These are phyloP conservation scores for Pteromalus puparum DNA, from an alignment of 1,140 invertebrate genomes.

Conservation along the genomic window DNA sequence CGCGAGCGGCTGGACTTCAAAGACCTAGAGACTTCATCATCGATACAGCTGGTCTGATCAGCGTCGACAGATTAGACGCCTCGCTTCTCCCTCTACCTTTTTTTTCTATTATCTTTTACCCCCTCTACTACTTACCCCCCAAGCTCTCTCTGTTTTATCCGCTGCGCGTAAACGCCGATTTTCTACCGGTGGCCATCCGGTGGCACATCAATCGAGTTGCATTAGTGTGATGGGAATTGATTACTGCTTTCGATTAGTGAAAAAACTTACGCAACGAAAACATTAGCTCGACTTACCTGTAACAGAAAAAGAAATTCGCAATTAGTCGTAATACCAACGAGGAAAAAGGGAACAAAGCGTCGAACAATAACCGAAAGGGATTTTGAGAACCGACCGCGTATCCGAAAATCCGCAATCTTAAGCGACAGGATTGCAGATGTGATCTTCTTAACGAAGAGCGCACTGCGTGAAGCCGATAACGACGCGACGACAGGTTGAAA, in stretches of 20 bases:
- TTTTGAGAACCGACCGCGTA: not conserved
- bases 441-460: not conserved
- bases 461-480: not conserved
- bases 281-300: not conserved
- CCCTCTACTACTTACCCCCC: slow-evolving; percentile 51
- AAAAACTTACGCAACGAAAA: not conserved
- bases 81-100: slow-evolving; percentile 37
- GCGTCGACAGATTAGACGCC: slow-evolving; percentile 73
- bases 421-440: not conserved
- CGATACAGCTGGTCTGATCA: slow-evolving; percentile 73
- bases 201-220: too few relatives aligned
- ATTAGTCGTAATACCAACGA: too few relatives aligned
- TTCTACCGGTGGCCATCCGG: slow-evolving; percentile 47
- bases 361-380: not conserved
- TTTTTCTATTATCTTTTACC: not conserved
- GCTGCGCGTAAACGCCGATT: slow-evolving; percentile 48
- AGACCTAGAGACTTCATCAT: slow-evolving; percentile 73
- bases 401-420: not conserved
- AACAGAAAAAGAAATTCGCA: not conserved
- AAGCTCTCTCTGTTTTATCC: slow-evolving; percentile 46
- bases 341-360: too few relatives aligned
- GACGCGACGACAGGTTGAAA: slow-evolving; percentile 21
- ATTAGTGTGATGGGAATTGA: too few relatives aligned
- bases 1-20: slow-evolving; percentile 69
- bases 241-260: too few relatives aligned